These are phyloP conservation scores for Planiliza haematocheilus DNA, from an alignment of 2,113 vertebrate species.

Conservation along the genomic window DNA sequence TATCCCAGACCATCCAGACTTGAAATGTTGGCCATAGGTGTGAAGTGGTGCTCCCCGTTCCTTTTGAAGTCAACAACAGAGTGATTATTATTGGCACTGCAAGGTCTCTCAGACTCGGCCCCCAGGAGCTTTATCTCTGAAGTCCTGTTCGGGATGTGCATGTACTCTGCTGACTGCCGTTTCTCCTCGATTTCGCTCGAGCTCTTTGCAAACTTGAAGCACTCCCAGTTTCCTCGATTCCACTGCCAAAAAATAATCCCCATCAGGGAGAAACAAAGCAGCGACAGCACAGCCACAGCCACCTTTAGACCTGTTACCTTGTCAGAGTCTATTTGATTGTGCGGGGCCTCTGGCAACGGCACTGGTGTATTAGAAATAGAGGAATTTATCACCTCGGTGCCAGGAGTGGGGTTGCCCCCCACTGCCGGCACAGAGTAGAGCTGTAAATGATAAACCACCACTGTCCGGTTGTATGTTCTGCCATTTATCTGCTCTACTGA, in stretches of 20 bases:
- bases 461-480: slow-evolving; percentile 54
- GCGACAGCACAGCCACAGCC: slow-evolving; percentile 60
- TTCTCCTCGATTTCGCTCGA: slow-evolving; percentile 33
- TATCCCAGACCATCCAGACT: slow-evolving; percentile 74
- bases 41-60: slow-evolving; percentile 68
- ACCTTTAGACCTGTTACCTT: slow-evolving; percentile 66
- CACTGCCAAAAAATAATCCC: slow-evolving; percentile 73
- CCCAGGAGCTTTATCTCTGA: slow-evolving; percentile 62
- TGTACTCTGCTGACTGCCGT: slow-evolving; percentile 54
- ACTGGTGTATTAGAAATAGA: slow-evolving; percentile 4
- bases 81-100: slow-evolving; percentile 76
- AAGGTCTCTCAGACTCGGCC: slow-evolving; percentile 38
- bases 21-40: slow-evolving; percentile 66
- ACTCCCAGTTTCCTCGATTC: slow-evolving; percentile 52
- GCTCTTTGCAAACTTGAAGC: slow-evolving; percentile 24
- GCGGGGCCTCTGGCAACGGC: not conserved
- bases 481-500: slow-evolving; percentile 68
- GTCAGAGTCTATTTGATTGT: slow-evolving; percentile 19
- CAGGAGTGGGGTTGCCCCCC: slow-evolving; percentile 22
- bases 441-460: slow-evolving; percentile 67
- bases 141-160: slow-evolving; percentile 66
- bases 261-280: slow-evolving; percentile 69
- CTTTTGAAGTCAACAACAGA: slow-evolving; percentile 68
- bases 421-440: slow-evolving; percentile 1
- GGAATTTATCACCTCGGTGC: slow-evolving; percentile 30